Evolutionary conservation across 2,888 invertebrate genomes (phyloP).

Genomic region (Mechanitis mazaeus): DNA sequence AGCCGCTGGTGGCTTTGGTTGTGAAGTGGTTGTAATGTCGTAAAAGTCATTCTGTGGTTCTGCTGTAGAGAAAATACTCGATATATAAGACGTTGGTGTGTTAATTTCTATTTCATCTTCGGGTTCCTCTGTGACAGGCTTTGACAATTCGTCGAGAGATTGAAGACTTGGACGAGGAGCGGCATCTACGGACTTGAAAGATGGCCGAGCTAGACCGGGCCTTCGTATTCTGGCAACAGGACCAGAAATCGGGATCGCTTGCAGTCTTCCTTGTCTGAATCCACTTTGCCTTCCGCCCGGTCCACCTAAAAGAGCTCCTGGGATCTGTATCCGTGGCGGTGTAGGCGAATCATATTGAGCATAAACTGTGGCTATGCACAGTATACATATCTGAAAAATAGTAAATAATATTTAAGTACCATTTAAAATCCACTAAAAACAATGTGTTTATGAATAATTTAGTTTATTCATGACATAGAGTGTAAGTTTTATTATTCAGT

Average conservation of each 20-base stretch:
- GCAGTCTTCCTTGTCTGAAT: conserved; percentile 62
- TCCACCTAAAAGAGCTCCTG: conserved; percentile 77
- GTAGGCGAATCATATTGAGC: conserved; percentile 74
- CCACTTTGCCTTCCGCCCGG: conserved; percentile 49
- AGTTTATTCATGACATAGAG: too few relatives aligned
- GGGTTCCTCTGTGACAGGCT: conserved; percentile 82
- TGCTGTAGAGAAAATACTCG: conserved; percentile 59
- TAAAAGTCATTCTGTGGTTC: conserved; percentile 69
- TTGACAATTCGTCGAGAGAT: conserved; percentile 72
- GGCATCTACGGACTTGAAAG: conserved; percentile 67
- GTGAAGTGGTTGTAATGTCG: conserved; percentile 65
- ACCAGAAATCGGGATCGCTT: conserved; percentile 45
- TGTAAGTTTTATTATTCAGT: too few relatives aligned
- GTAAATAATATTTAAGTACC: background rate
- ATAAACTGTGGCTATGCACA: conserved; percentile 71
- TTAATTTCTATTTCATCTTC: conserved; percentile 78
- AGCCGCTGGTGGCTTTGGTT: conserved; percentile 63
- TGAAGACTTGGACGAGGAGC: conserved; percentile 65
- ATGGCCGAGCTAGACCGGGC: conserved; percentile 63
- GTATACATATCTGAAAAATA: conserved; percentile 66
- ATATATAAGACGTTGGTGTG: conserved; percentile 70
- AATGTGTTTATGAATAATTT: too few relatives aligned
- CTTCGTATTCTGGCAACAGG: conserved; percentile 54
- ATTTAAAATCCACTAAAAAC: too few relatives aligned
- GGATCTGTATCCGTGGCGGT: conserved; percentile 81